Conservation (phyloP, 2,888 invertebrate species). For the Hoplodrina blanda region DNA sequence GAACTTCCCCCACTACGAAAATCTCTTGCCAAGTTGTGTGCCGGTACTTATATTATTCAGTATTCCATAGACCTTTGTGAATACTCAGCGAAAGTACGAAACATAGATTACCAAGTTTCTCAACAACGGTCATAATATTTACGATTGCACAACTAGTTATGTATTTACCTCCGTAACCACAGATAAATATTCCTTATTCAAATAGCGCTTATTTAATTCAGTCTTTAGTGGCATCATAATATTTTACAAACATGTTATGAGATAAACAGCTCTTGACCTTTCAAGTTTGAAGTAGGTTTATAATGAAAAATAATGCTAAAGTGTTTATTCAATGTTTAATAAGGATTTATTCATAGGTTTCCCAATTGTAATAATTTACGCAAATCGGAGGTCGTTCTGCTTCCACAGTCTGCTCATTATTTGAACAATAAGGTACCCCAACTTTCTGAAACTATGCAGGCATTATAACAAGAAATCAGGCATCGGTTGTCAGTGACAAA, state of each 20-base stretch:
- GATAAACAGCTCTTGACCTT: conserved; percentile 25
- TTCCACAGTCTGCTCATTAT: no score
- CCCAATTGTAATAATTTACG: no score
- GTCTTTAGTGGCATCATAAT: conserved; percentile 50
- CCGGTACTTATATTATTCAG: no score
- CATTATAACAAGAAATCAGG: no score
- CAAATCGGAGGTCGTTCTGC: no score
- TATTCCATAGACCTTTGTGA: background rate
- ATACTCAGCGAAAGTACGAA: background rate
- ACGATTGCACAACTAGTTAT: conserved; percentile 35
- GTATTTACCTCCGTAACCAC: conserved; percentile 33
- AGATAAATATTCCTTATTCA: conserved; percentile 42
- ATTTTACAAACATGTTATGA: conserved; percentile 45
- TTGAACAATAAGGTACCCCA: no score
- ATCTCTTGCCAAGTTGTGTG: no score
- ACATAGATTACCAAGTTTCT: conserved; percentile 15
- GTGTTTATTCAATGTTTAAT: background rate
- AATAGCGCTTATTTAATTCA: conserved; percentile 44
- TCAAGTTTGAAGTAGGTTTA: conserved; percentile 10
- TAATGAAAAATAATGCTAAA: background rate
- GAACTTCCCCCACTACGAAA: no score
- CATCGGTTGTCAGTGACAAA: no score
- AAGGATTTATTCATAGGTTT: background rate
- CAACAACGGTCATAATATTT: conserved; percentile 19
- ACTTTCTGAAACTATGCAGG: no score